Evolutionary conservation across 2,797 vertebrate species (phyloP), one percentile per base, ranked within the genome.

Genomic region (Falco peregrinus): DNA sequence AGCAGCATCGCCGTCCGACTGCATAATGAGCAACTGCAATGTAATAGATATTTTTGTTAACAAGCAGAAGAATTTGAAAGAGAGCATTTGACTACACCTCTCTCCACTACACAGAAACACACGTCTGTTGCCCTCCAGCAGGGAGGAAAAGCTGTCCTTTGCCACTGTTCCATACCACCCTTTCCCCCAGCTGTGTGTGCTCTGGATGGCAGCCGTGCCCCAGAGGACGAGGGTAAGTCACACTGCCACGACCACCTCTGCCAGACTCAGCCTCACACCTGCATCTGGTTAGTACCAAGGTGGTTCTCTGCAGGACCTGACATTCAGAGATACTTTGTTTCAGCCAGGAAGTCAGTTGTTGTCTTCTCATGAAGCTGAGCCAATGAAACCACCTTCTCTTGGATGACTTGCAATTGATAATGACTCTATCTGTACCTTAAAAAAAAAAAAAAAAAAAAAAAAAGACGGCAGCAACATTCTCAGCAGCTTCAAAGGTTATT

Each of bases 361-460:
- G 48, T 61, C 47, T 89, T 86, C 82, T 67, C 7, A 10, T 59
- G 65, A 77, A 89, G 70, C n/a, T 82, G 37, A 95, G 70, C 61
- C 19, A 82, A 60, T 16, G 10, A 80, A 75, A 83, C 24, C 48
- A 70, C 68, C 69, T 87, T 65, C 56, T 84, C 47, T 51, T 84
- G 57, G 48, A 29, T 63, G 19, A 69, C 63, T 70, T 89, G 43
- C 25, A 80, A 65, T 25, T 79, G 82, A 90, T 39, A 92, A 84
- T 51, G 4, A 64, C 35, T 75, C 35, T 35, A 75, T 10, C 5
- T 14, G 24, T 24, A 67, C 13, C 13, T 13, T 26, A 61, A 35
- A 67, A 50, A 16, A 37, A 26, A 29, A 45, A 39, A 19, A 31
- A 8, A 41, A 16, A 16, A 5, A 1, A 24, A 56, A 35, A 51